Conservation (phyloP, 1,140 invertebrate genomes). For the Charaxes varanes region DNA sequence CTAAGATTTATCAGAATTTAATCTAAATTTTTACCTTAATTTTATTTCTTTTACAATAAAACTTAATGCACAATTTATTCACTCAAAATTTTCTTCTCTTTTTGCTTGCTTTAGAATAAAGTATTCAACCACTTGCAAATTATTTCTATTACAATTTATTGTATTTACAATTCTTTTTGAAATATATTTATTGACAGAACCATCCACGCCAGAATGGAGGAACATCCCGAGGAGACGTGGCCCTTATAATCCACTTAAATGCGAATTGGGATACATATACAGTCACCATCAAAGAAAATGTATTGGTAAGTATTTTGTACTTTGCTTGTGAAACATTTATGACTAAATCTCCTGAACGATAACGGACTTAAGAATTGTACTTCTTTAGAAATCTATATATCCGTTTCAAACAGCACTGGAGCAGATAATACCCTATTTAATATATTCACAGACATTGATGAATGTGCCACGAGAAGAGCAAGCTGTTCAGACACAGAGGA, state of each 20-base stretch:
- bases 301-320: slow-evolving; percentile 57
- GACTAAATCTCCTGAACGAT: too few species aligned
- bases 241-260: slow-evolving; percentile 23
- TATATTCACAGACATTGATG: slow-evolving; percentile 77
- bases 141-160: too few species aligned
- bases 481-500: slow-evolving; percentile 75
- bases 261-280: slow-evolving; percentile 50
- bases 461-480: slow-evolving; percentile 77
- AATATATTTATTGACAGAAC: too few species aligned
- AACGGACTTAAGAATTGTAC: not conserved
- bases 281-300: slow-evolving; percentile 37
- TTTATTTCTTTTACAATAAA: not conserved
- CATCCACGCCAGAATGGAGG: slow-evolving; percentile 27
- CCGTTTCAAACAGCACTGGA: not conserved
- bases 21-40: too few species aligned
- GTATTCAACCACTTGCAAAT: too few species aligned
- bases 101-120: too few species aligned
- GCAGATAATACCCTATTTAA: not conserved
- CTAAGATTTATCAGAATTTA: too few species aligned
- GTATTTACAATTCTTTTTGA: too few species aligned
- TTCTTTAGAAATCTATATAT: not conserved
- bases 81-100: not conserved
- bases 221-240: slow-evolving; percentile 19
- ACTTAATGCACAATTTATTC: not conserved
- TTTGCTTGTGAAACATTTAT: too few species aligned